Evolutionary conservation across 2,113 vertebrate species (phyloP), one percentile per base, ranked within the genome.

Genomic region (Campylomormyrus numenius): DNA sequence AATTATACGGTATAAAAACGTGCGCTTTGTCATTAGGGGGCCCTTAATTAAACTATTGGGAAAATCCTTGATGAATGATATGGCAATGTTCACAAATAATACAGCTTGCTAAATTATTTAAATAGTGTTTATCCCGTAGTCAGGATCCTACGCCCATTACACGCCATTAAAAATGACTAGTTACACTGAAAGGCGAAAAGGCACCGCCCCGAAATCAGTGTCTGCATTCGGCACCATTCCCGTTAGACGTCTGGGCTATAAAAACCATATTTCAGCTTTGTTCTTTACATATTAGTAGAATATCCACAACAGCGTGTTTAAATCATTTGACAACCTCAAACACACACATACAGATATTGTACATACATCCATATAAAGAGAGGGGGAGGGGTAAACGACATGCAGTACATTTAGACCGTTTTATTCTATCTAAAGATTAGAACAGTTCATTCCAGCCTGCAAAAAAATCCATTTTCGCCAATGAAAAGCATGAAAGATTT

Each of bases 171-270:
- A 77, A 89, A 88, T 85, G 92, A 91, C 89, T 87, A 90, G 91
- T 90, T 92, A 91, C 90, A 90, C 92, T 90, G 48, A 66, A 90
- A 89, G 90, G 88, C 90, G 92, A 91, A 93, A 92, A 95, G 96
- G 95, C 96, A 96, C 96, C 96, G 96, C 96, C 96, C 96, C 95
- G 95, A 91, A 91, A 89, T 87, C 85, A 87, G 90, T 88, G 91
- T 90, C 90, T 90, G 89, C 87, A 88, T 89, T 83, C 58, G 70
- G 58, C 87, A 70, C 48, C 52, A 56, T 31, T 56, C 84, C 42
- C 49, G 48, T 66, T 70, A 62, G 35, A 83, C 83, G 50, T 85
- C 21, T 50, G n/a, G 13, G 39, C 13, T 62, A 17, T 10, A 17
- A 87, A 24, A 88, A 31, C 3, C 45, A 45, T 4, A 56, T 1